Evolutionary conservation across 1,140 invertebrate genomes (phyloP).

Genomic region (Musca vetustissima): DNA sequence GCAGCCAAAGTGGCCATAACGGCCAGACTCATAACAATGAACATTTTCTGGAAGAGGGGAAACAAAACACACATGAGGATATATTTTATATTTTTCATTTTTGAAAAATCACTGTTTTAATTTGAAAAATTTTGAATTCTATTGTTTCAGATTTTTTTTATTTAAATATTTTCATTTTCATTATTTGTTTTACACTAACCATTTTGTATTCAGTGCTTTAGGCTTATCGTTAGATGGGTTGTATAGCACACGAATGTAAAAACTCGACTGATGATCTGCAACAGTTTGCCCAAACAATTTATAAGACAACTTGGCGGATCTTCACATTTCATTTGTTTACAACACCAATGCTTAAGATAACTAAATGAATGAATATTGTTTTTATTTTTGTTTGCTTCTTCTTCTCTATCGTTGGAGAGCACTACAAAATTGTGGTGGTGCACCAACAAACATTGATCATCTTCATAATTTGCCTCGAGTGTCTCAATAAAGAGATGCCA

Average conservation of each 20-base stretch:
- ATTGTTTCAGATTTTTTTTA: neutral
- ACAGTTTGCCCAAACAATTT: neutral
- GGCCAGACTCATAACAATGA: neutral
- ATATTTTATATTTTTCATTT: neutral
- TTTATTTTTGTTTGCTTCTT: no score
- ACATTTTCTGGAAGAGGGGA: slow-evolving; percentile 1
- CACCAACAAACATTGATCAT: no score
- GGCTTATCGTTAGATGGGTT: neutral
- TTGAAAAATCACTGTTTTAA: neutral
- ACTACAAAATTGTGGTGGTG: no score
- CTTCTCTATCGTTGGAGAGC: no score
- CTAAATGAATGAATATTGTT: no score
- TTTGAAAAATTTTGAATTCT: neutral
- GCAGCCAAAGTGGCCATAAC: slow-evolving; percentile 3
- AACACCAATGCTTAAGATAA: no score
- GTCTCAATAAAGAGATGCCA: no score
- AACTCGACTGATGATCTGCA: slow-evolving; percentile 8
- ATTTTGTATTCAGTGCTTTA: slow-evolving; percentile 4
- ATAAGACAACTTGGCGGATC: neutral
- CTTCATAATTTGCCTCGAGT: no score
- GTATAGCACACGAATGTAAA: slow-evolving; percentile 8
- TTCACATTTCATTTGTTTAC: no score
- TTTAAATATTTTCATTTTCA: neutral
- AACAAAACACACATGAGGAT: neutral
- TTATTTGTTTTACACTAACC: neutral